A percentile compares a stretch with the other conserved stretches of the same genome.
Conservation (phyloP, 2,797 vertebrate genomes). For the Hephaestus fuliginosus region DNA sequence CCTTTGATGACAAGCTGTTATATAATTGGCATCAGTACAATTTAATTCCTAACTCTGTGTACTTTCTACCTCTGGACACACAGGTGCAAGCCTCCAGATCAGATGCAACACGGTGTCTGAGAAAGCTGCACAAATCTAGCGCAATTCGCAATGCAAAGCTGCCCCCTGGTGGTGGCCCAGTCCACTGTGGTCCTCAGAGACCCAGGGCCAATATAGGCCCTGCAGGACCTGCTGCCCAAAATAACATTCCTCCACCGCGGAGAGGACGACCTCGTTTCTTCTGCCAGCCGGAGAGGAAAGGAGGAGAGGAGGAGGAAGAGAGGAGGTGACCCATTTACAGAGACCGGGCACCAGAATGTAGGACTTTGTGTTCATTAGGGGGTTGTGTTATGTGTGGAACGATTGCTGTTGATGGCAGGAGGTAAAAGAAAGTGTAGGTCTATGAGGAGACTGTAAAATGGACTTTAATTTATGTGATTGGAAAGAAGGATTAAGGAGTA, state of each 20-base stretch:
- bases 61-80: conserved; percentile 17
- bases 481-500: conserved; percentile 2
- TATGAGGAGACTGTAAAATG: conserved; percentile 13
- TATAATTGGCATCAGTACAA: background rate
- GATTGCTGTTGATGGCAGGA: conserved; percentile 41
- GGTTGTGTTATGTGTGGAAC: conserved; percentile 49
- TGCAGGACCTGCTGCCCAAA: conserved; percentile 87
- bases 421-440: conserved; percentile 35
- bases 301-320: conserved; percentile 74
- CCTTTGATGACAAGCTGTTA: conserved; percentile 2
- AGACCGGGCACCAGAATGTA: conserved; percentile 77
- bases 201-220: conserved; percentile 86
- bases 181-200: conserved; percentile 81
- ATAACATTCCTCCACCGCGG: conserved; percentile 87
- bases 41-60: background rate
- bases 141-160: conserved; percentile 26
- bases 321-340: conserved; percentile 84
- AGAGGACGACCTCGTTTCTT: conserved; percentile 88
- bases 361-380: conserved; percentile 71
- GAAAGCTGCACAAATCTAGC: conserved; percentile 12
- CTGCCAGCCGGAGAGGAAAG: conserved; percentile 81
- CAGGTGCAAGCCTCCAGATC: conserved; percentile 26
- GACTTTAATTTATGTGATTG: conserved; percentile 17
- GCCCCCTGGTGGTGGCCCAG: conserved; percentile 81
- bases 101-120: conserved; percentile 6